Base-by-base conservation (phyloP, 2,888 invertebrate species). In the Drosophila pseudotalamancana region DNA sequence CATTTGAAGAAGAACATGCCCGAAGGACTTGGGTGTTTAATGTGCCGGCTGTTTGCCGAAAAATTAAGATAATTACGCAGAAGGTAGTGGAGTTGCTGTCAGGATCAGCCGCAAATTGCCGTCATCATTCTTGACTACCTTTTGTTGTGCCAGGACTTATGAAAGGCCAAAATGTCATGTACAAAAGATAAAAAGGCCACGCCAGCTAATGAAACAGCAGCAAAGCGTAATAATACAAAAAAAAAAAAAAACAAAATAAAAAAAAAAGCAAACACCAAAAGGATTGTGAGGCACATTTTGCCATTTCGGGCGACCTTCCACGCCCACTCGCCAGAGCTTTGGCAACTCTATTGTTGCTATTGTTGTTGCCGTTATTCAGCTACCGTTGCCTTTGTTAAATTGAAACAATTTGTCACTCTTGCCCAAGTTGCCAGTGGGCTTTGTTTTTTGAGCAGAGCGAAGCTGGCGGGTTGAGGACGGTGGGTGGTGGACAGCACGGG, bases 81-180 rank as follows among this genome's bases (percentile, higher is more conserved):
- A 14, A 37, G 34, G 29, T 32, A 35, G 46, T 57, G 57, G 37
- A 29, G 42, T 11, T 45, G 59, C 59, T 69, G 66, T 61, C 60
- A 57, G 83, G 83, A 85, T 85, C 80, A 86, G 81, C 84, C 87
- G 87, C 87, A 86, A 86, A 81, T 81, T 77, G 81, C 87, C 81
- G 54, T 80, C 87, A 86, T 81, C 84, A 86, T 87, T 81, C 81
- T 84, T 69, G 71, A 62, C 81, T 84, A 86, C 84, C 81, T 86
- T 81, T 81, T 81, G 74, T 82, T 56, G 61, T 48, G 72, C 61
- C 69, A 61, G 83, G 77, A 85, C 83, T 80, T 80, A 80, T 80
- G 79, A 67, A 85, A 82, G 79, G 81, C 86, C 83, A 67, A 76
- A 81, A 81, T 81, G 81, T 81, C 81, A 79, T 81, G 86, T 82